These are phyloP conservation scores for Protobothrops mucrosquamatus DNA, from an alignment of 2,113 vertebrate species.

Conservation along the genomic window DNA sequence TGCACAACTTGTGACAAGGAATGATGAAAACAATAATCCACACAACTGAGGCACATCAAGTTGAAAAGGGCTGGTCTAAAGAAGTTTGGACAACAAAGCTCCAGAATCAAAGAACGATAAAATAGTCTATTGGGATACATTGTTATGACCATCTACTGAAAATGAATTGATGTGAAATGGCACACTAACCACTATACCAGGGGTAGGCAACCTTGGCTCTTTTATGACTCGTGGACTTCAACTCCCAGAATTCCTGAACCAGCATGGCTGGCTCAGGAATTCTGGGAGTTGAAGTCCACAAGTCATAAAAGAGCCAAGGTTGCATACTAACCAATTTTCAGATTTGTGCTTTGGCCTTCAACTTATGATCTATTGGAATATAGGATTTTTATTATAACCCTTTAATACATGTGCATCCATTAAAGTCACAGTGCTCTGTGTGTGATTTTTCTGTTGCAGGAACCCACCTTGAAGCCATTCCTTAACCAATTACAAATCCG, in stretches of 20 bases:
- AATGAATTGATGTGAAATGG: neutral
- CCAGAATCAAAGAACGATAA: neutral
- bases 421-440: neutral
- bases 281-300: no score
- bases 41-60: neutral
- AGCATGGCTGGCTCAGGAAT: no score
- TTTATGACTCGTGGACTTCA: no score
- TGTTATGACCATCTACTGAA: neutral
- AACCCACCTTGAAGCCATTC: neutral
- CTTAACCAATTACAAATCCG: neutral
- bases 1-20: neutral
- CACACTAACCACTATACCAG: neutral
- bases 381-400: neutral
- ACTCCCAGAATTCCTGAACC: no score
- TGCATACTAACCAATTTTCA: neutral
- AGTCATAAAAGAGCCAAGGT: no score
- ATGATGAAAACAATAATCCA: neutral
- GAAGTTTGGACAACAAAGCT: neutral
- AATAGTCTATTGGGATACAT: neutral
- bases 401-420: neutral
- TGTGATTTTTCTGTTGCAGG: neutral
- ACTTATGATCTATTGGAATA: neutral
- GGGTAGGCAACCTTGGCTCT: no score
- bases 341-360: neutral
- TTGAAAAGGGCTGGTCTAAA: neutral